Conservation (phyloP, 35 echinoderm and acorn worm genomes). For the Holothuria glaberrima region DNA sequence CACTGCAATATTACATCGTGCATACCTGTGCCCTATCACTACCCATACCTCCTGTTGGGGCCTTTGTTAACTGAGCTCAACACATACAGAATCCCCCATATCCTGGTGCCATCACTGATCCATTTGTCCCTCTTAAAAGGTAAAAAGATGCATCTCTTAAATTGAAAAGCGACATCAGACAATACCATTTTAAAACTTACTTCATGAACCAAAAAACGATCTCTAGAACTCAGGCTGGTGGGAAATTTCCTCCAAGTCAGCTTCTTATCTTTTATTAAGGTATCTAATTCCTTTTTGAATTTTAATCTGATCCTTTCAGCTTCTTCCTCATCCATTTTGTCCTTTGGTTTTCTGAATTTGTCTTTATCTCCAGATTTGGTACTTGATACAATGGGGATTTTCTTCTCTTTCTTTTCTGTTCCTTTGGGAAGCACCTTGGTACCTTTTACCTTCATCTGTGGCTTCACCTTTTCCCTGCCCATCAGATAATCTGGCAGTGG, state of each 20-base stretch:
- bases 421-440: neutral
- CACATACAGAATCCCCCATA: too few relatives aligned
- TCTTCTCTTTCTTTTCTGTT: neutral
- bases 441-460: too few relatives aligned
- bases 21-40: too few relatives aligned
- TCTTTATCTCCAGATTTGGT: conserved; percentile 14
- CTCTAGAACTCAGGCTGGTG: conserved; percentile 69
- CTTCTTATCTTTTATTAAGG: conserved; percentile 57
- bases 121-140: too few relatives aligned
- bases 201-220: conserved; percentile 90
- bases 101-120: too few relatives aligned
- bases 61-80: too few relatives aligned
- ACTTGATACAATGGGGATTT: neutral
- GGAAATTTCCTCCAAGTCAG: conserved; percentile 57
- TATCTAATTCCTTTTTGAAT: conserved; percentile 63
- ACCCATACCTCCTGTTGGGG: too few relatives aligned
- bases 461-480: neutral
- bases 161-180: too few relatives aligned
- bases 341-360: conserved; percentile 19
- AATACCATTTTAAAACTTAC: conserved; percentile 27
- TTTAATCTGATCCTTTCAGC: neutral
- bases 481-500: conserved; percentile 32
- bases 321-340: conserved; percentile 7
- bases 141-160: too few relatives aligned
- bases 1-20: too few relatives aligned